Percentiles rank a stretch among this genome's conserved stretches.
Evolutionary conservation across 2,113 vertebrate genomes (phyloP).

Genomic region (Tyrannus savana): DNA sequence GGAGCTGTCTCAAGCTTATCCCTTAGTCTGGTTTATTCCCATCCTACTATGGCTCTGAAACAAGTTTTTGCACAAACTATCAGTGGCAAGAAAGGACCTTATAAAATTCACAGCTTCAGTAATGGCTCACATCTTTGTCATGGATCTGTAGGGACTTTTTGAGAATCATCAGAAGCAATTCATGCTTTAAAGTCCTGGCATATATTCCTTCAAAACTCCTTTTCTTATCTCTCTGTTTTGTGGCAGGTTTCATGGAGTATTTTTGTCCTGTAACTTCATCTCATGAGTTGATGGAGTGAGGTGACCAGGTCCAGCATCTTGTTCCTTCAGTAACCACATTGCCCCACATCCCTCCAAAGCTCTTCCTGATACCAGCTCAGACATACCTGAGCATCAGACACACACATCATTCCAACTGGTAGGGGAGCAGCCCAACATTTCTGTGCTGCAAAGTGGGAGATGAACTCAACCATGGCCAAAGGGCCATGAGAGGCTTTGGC

Average conservation of each 20-base stretch:
- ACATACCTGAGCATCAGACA: not conserved
- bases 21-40: not conserved
- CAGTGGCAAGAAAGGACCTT: not conserved
- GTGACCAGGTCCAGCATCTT: not conserved
- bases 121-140: not conserved
- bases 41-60: not conserved
- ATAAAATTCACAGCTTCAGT: not conserved
- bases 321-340: not conserved
- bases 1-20: not conserved
- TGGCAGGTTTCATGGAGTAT: not conserved
- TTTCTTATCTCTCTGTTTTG: not conserved
- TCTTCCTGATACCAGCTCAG: not conserved
- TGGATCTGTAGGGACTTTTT: not conserved
- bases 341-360: not conserved
- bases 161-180: not conserved
- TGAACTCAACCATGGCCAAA: not conserved
- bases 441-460: not conserved
- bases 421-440: not conserved
- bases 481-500: not conserved
- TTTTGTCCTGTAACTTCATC: not conserved
- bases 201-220: not conserved
- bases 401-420: not conserved
- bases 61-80: not conserved
- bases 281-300: not conserved
- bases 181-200: not conserved